Conservation (phyloP, 2,888 invertebrate species). For the Hirtodrosophila histrioides region DNA sequence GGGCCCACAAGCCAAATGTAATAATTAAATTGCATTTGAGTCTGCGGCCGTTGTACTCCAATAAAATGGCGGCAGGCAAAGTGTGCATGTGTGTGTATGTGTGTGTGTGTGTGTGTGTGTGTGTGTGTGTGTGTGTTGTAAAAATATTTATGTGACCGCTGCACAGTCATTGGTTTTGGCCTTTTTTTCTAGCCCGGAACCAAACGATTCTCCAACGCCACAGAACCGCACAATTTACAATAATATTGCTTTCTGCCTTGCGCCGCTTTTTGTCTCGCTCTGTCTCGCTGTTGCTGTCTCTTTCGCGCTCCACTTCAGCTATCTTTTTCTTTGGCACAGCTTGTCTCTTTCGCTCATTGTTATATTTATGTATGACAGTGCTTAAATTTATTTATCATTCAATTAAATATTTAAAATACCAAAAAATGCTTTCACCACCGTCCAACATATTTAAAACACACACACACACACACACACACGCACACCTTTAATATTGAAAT, state of each 20-base stretch:
- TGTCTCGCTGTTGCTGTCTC: neutral
- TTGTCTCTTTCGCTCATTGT: slow-evolving; percentile 30
- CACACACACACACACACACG: slow-evolving; percentile 16
- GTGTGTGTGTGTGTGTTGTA: slow-evolving; percentile 39
- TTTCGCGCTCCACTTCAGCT: neutral
- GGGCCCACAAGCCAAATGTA: slow-evolving; percentile 63
- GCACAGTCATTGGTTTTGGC: slow-evolving; percentile 54
- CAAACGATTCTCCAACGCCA: slow-evolving; percentile 29
- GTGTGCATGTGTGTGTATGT: slow-evolving; percentile 11
- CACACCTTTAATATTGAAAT: slow-evolving; percentile 80
- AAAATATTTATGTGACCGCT: slow-evolving; percentile 72
- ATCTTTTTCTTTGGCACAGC: slow-evolving; percentile 17
- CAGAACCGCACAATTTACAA: slow-evolving; percentile 49
- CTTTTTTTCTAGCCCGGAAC: slow-evolving; percentile 23
- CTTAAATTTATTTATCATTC: slow-evolving; percentile 81
- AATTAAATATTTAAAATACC: slow-evolving; percentile 81
- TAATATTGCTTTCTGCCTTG: slow-evolving; percentile 33
- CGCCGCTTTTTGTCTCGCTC: too few species aligned
- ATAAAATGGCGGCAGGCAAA: slow-evolving; percentile 67
- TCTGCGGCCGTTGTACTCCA: slow-evolving; percentile 62
- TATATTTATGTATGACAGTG: slow-evolving; percentile 49
- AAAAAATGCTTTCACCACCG: slow-evolving; percentile 79
- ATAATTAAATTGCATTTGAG: slow-evolving; percentile 74
- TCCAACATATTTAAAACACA: slow-evolving; percentile 52
- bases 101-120: slow-evolving; percentile 21